Conservation (phyloP, 2,113 vertebrate species). For the Stomatorhinus ivindoensis region DNA sequence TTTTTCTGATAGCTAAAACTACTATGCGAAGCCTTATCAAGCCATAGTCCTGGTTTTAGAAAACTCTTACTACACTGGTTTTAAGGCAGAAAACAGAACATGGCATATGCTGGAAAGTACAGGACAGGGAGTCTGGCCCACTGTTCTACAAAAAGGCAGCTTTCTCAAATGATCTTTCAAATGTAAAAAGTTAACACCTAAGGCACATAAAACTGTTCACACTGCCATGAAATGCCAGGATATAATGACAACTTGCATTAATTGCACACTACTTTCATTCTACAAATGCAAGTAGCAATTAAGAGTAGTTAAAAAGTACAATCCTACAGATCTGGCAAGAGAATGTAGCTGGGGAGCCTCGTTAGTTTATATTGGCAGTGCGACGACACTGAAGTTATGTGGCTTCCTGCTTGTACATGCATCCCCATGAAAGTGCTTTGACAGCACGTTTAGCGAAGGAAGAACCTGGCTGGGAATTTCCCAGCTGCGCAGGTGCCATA, state of each 20-base stretch:
- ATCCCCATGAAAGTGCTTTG: conserved; percentile 28
- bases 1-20: not conserved
- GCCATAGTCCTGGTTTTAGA: not conserved
- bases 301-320: conserved; percentile 11
- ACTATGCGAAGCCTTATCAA: not conserved
- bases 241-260: conserved; percentile 17
- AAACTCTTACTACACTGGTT: not conserved
- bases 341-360: conserved; percentile 21
- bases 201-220: not conserved
- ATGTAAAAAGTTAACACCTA: not conserved
- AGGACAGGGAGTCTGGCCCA: not conserved
- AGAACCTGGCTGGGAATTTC: conserved; percentile 4
- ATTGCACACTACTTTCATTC: conserved; percentile 24
- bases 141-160: not conserved
- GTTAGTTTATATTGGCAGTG: conserved; percentile 37
- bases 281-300: conserved; percentile 33
- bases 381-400: conserved; percentile 27
- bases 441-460: conserved; percentile 4
- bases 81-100: not conserved
- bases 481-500: not conserved
- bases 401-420: conserved; percentile 18
- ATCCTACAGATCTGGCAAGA: conserved; percentile 12
- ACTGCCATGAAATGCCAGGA: not conserved
- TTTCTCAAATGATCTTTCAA: not conserved
- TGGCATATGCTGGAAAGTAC: not conserved